phyloP scores from a whole-genome alignment of 1,140 invertebrate species.

The Centruroides sculpturatus region DNA sequence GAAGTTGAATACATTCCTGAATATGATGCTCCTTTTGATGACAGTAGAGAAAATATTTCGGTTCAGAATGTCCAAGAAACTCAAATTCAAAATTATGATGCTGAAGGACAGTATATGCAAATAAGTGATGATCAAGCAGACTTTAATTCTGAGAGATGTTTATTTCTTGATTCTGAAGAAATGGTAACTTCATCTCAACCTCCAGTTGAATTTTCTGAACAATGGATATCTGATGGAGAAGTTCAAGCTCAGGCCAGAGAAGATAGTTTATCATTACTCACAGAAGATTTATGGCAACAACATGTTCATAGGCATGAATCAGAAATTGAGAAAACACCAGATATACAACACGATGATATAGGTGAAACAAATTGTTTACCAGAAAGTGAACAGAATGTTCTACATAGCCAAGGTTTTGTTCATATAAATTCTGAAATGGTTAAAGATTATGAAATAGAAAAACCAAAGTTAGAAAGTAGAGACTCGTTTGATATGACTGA shows the following conservation, averaged over 20 bases:
- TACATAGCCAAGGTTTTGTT: neutral
- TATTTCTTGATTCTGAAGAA: neutral
- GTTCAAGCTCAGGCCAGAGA: too few relatives aligned
- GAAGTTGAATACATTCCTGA: slow-evolving; percentile 39
- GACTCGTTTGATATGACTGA: slow-evolving; percentile 4
- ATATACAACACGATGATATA: too few relatives aligned
- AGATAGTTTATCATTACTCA: too few relatives aligned
- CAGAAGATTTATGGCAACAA: too few relatives aligned
- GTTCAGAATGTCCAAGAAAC: neutral
- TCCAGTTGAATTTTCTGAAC: too few relatives aligned
- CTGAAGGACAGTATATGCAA: slow-evolving; percentile 10
- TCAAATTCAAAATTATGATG: neutral
- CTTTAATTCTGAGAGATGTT: slow-evolving; percentile 5
- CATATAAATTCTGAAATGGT: neutral
- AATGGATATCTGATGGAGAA: too few relatives aligned
- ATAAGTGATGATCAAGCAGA: neutral
- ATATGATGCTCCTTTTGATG: slow-evolving; percentile 26
- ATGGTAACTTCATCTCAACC: too few relatives aligned
- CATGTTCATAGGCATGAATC: too few relatives aligned
- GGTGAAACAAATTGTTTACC: slow-evolving; percentile 10
- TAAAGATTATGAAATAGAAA: neutral
- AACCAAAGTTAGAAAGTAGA: slow-evolving; percentile 2
- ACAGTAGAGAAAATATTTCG: neutral
- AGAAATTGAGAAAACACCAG: too few relatives aligned
- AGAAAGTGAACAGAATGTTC: slow-evolving; percentile 13